These are phyloP conservation scores for Acanthaster planci DNA, from an alignment of 35 echinoderm and acorn worm species.

Conservation along the genomic window DNA sequence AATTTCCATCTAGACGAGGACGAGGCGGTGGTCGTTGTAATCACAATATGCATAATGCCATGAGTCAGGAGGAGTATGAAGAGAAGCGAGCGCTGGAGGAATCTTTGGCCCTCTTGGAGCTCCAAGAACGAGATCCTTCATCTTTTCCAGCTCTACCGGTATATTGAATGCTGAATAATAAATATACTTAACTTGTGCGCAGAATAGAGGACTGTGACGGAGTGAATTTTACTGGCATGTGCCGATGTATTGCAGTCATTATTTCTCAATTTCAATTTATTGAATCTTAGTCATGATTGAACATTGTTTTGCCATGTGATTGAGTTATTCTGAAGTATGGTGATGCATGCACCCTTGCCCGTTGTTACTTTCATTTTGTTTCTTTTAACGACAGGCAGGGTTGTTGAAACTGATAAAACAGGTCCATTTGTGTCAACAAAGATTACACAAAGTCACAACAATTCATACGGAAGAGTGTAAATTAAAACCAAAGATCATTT, in stretches of 20 bases:
- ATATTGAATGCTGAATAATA: constrained; percentile 13
- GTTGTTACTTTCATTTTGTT: too few relatives aligned
- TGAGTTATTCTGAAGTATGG: too few relatives aligned
- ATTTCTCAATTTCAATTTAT: neutral
- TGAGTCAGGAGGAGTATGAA: constrained; percentile 40
- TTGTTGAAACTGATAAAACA: too few relatives aligned
- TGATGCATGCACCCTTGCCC: too few relatives aligned
- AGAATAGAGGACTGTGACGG: neutral
- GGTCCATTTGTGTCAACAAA: too few relatives aligned
- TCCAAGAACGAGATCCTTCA: constrained; percentile 59
- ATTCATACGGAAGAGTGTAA: too few relatives aligned
- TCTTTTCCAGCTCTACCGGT: constrained; percentile 64
- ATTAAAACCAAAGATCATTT: too few relatives aligned
- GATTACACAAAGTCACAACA: too few relatives aligned
- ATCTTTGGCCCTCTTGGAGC: constrained; percentile 63
- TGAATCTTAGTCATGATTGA: neutral
- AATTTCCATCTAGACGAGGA: constrained; percentile 11
- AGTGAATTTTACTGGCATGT: too few relatives aligned
- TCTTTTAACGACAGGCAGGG: too few relatives aligned
- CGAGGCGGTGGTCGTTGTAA: constrained; percentile 37
- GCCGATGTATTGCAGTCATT: too few relatives aligned
- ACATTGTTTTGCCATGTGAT: neutral
- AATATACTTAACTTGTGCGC: neutral
- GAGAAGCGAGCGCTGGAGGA: constrained; percentile 60
- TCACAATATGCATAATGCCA: neutral